phyloP scores from a whole-genome alignment of 2,797 vertebrate species.

The Moxostoma hubbsi region DNA sequence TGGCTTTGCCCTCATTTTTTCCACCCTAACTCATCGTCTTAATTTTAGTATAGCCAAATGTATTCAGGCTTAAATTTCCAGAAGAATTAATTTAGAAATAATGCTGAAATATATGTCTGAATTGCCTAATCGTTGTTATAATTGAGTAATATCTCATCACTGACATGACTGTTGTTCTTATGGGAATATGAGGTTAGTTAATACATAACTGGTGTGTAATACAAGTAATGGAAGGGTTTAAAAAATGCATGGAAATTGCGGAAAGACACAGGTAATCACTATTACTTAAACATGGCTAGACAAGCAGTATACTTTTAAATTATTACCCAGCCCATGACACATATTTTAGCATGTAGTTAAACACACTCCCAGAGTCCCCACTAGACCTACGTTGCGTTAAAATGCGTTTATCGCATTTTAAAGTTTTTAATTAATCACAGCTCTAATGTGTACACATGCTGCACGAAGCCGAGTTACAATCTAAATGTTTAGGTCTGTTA shows the following conservation, averaged over 20 bases:
- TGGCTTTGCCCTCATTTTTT: background rate
- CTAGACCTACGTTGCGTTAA: background rate
- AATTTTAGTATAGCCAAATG: too few species aligned
- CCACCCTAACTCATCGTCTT: background rate
- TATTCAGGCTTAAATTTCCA: too few species aligned
- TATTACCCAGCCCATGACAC: background rate
- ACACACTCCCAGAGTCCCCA: background rate
- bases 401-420: too few species aligned
- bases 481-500: too few species aligned
- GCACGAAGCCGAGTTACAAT: too few species aligned
- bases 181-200: too few species aligned
- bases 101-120: too few species aligned
- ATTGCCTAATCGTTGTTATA: too few species aligned
- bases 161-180: constrained; percentile 5
- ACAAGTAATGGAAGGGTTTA: constrained; percentile 17
- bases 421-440: too few species aligned
- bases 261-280: constrained; percentile 11
- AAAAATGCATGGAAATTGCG: background rate
- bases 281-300: constrained; percentile 4
- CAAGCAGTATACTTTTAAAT: background rate
- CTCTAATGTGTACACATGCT: too few species aligned
- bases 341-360: background rate
- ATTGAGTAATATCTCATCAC: too few species aligned
- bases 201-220: constrained; percentile 22
- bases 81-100: too few species aligned